phyloP scores from a whole-genome alignment of 2,888 invertebrate genomes.

The Cabera pusaria region DNA sequence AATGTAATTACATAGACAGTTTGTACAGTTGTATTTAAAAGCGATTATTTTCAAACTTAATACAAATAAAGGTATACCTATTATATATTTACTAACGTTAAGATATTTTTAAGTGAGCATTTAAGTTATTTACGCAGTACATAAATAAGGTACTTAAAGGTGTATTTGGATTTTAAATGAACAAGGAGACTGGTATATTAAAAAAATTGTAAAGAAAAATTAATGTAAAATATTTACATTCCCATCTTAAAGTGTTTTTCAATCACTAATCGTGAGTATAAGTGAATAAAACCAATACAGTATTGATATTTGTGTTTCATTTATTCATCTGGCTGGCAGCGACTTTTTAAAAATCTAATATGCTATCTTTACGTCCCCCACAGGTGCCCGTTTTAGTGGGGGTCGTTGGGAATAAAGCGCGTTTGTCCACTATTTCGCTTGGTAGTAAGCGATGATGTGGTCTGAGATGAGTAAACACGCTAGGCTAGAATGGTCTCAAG shows the following conservation, averaged over 20 bases:
- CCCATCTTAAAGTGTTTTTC: constrained; percentile 60
- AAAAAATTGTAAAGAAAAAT: constrained; percentile 55
- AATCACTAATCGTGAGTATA: constrained; percentile 52
- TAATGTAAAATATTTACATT: constrained; percentile 69
- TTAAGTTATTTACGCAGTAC: constrained; percentile 72
- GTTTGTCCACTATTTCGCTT: too few relatives aligned
- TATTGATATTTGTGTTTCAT: constrained; percentile 68
- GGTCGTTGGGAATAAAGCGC: too few relatives aligned
- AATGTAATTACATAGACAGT: constrained; percentile 29
- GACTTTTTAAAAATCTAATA: too few relatives aligned
- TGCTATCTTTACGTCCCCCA: too few relatives aligned
- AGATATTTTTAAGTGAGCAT: constrained; percentile 70
- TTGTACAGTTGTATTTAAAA: constrained; percentile 47
- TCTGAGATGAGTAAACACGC: too few relatives aligned
- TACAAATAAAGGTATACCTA: constrained; percentile 40
- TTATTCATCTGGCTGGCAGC: too few relatives aligned
- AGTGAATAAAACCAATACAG: constrained; percentile 79
- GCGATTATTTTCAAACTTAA: constrained; percentile 55
- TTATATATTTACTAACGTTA: constrained; percentile 42
- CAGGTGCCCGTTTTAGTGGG: too few relatives aligned
- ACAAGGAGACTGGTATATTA: constrained; percentile 81
- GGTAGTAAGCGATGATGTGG: too few relatives aligned
- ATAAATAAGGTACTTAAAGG: constrained; percentile 70
- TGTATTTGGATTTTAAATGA: constrained; percentile 68
- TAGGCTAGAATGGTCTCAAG: too few relatives aligned